A percentile compares a stretch with the other conserved stretches of the same genome.
Evolutionary conservation across 2,888 invertebrate species (phyloP).

Genomic region (Hybos culiciformis): DNA sequence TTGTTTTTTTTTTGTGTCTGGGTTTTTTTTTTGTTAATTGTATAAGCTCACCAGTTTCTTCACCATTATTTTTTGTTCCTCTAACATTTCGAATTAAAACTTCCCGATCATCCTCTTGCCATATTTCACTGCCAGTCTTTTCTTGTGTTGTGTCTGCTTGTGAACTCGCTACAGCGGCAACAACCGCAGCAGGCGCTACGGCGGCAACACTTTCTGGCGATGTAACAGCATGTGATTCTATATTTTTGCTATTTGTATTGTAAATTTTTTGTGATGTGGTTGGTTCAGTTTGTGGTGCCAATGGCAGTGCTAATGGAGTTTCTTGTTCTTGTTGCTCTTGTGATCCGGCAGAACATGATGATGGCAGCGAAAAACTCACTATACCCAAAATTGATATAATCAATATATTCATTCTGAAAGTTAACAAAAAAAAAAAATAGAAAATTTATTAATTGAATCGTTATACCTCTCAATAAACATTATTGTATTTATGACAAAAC

Average conservation of each 20-base stretch:
- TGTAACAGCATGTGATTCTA: no score
- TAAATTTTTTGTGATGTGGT: no score
- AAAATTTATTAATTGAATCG: no score
- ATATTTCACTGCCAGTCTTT: conserved; percentile 47
- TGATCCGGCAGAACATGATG: conserved; percentile 26
- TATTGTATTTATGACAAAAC: no score
- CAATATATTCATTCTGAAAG: background rate
- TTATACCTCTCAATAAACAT: no score
- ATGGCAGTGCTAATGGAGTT: conserved; percentile 33
- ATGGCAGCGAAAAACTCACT: conserved; percentile 26
- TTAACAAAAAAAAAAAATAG: no score
- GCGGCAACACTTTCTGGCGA: no score
- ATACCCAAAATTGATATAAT: conserved; percentile 19
- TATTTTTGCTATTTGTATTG: no score
- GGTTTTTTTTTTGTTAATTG: background rate
- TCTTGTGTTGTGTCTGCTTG: conserved; percentile 11
- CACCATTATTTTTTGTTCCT: conserved; percentile 49
- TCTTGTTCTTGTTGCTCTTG: conserved; percentile 30
- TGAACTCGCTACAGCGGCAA: no score
- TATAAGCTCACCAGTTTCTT: background rate
- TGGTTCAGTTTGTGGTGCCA: conserved; percentile 33
- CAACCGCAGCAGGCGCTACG: no score
- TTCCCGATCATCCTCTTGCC: conserved; percentile 68
- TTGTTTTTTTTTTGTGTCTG: background rate
- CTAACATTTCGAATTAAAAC: conserved; percentile 66